Base-by-base conservation (phyloP, 2,113 vertebrate species). In the Sinocyclocheilus maitianheensis region DNA sequence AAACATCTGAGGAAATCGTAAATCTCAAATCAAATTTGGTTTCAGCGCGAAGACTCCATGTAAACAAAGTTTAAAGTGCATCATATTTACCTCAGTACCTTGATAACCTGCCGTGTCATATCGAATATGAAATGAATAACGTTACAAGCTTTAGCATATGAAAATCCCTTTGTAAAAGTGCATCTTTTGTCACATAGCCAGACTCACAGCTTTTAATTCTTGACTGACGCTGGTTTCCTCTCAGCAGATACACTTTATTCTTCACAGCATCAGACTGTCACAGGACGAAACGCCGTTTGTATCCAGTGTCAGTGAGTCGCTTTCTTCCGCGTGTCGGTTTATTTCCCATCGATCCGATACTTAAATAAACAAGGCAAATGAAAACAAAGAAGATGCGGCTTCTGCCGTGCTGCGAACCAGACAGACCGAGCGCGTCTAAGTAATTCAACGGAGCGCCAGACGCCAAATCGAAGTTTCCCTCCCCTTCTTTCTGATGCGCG, bases 381-480 rank as follows among this genome's bases (percentile, higher is more conserved):
- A 53, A 30, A 55, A 77, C 76, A 77, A 34, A 20, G 75, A 26
- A 20, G 51, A 77, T 11, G 7, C 46, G 2, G 75, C 75, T 34
- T 55, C 75, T 11, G 24, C 46, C 55, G 13, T 20, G 51, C 51
- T 34, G 48, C 24, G 16, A 0, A 24, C 12, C n/a, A 26, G 74
- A 9, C 67, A 30, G 67, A 55, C 30, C 5, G 69, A 69, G 53
- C 8, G 63, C 5, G 9, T 34, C 30, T 16, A 18, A 53, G 63
- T 53, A n/a, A 82, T 37, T n/a, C 46, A 77, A 4, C 60, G 22
- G 11, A 72, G 46, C 55, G 20, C 69, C 5, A 48, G 72, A 26
- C 80, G 60, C 71, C 37, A 87, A 83, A 87, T 87, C 77, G 80
- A 87, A 87, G 67, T 86, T 82, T 74, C 85, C 80, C 80, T 51